These are phyloP conservation scores for Aspidiotus destructor DNA, from an alignment of 2,888 invertebrate species.

Conservation along the genomic window DNA sequence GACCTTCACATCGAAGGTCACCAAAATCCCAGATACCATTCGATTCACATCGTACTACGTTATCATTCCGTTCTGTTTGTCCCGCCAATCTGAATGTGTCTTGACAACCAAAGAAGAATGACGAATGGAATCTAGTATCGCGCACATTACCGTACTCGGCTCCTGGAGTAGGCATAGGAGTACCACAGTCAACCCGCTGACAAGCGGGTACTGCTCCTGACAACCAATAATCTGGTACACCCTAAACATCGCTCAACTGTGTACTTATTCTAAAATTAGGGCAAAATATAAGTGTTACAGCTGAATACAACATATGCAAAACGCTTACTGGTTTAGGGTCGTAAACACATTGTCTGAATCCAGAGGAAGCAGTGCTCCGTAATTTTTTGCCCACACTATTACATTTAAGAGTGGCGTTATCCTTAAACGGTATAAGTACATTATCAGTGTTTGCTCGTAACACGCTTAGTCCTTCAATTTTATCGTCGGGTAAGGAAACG, in stretches of 20 bases:
- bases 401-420: conserved; percentile 80
- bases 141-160: conserved; percentile 82
- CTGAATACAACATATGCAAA: not conserved
- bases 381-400: conserved; percentile 65
- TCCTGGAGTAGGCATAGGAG: conserved; percentile 81
- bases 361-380: conserved; percentile 68
- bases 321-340: conserved; percentile 69
- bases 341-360: conserved; percentile 89
- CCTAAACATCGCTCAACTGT: conserved; percentile 44
- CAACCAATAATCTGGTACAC: conserved; percentile 81
- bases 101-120: conserved; percentile 91
- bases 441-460: conserved; percentile 70
- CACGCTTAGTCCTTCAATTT: conserved; percentile 71
- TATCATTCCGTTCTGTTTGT: conserved; percentile 82
- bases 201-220: conserved; percentile 78
- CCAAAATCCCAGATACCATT: conserved; percentile 97
- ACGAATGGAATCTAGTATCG: conserved; percentile 84
- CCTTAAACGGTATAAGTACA: conserved; percentile 75
- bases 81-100: conserved; percentile 83
- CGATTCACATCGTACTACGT: conserved; percentile 80
- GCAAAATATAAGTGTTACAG: not conserved
- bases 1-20: conserved; percentile 88
- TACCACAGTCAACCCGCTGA: conserved; percentile 82
- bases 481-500: conserved; percentile 79
- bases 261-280: not conserved